phyloP scores from a whole-genome alignment of 1,140 invertebrate species.

The Euura lappo region DNA sequence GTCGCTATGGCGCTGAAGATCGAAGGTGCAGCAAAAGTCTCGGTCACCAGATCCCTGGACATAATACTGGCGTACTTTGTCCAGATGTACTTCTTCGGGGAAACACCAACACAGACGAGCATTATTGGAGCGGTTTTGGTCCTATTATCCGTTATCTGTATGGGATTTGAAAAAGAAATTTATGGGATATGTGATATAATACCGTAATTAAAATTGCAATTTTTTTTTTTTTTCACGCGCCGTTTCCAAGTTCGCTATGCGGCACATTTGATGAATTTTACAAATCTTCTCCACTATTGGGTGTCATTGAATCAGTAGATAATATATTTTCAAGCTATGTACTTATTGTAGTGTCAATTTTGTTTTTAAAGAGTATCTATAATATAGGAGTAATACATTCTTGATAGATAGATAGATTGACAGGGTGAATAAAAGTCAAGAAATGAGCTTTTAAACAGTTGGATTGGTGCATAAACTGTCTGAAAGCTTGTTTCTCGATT shows the following conservation, averaged over 20 bases:
- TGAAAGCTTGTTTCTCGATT: too few species aligned
- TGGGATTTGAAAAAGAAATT: slow-evolving; percentile 61
- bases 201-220: slow-evolving; percentile 30
- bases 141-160: slow-evolving; percentile 58
- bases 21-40: slow-evolving; percentile 62
- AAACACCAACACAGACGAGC: slow-evolving; percentile 57
- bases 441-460: too few species aligned
- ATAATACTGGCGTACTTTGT: slow-evolving; percentile 62
- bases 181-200: slow-evolving; percentile 56
- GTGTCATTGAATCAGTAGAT: too few species aligned
- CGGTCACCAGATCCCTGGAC: slow-evolving; percentile 61
- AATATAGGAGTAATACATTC: too few species aligned
- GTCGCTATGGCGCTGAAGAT: slow-evolving; percentile 59
- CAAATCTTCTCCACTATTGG: too few species aligned
- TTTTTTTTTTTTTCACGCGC: not conserved
- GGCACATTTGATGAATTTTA: too few species aligned
- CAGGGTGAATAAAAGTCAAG: too few species aligned
- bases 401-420: too few species aligned
- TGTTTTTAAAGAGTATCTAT: too few species aligned
- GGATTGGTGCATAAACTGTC: too few species aligned
- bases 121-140: slow-evolving; percentile 57
- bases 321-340: too few species aligned
- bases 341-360: too few species aligned
- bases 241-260: not conserved
- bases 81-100: slow-evolving; percentile 60